phyloP scores from a whole-genome alignment of 2,113 vertebrate genomes.

The Sitta europaea region DNA sequence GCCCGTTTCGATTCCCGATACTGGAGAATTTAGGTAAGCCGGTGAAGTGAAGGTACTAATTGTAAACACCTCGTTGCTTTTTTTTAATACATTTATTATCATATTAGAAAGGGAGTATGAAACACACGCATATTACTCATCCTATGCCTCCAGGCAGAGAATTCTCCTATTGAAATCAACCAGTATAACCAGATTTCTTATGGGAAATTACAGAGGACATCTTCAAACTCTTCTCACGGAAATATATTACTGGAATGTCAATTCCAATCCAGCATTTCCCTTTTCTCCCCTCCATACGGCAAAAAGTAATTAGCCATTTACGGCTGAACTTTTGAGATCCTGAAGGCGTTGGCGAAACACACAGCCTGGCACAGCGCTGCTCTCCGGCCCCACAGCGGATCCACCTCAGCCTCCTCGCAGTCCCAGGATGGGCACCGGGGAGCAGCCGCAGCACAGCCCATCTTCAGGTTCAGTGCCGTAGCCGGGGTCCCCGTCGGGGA shows the following conservation, averaged over 20 bases:
- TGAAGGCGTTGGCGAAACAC: background rate
- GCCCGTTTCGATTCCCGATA: background rate
- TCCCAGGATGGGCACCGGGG: background rate
- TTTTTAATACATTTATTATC: slow-evolving; percentile 66
- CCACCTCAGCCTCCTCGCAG: background rate
- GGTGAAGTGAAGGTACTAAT: slow-evolving; percentile 45
- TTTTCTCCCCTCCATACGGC: background rate
- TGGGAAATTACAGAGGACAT: slow-evolving; percentile 71
- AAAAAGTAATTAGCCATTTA: slow-evolving; percentile 52
- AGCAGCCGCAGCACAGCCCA: background rate
- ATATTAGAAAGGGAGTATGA: slow-evolving; percentile 63
- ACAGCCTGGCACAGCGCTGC: background rate
- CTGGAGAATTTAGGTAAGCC: slow-evolving; percentile 18
- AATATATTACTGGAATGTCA: slow-evolving; percentile 50
- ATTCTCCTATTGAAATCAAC: slow-evolving; percentile 76
- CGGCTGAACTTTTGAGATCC: background rate
- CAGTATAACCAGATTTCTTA: slow-evolving; percentile 77
- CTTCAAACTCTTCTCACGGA: slow-evolving; percentile 63
- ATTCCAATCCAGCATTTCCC: slow-evolving; percentile 19
- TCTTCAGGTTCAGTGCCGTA: background rate
- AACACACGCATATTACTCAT: slow-evolving; percentile 69
- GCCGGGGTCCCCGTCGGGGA: background rate
- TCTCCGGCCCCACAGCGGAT: background rate
- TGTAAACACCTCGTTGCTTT: slow-evolving; percentile 67
- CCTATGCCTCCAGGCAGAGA: slow-evolving; percentile 71